Conservation (phyloP, 2,797 vertebrate species). For the Gymnothorax javanicus region DNA sequence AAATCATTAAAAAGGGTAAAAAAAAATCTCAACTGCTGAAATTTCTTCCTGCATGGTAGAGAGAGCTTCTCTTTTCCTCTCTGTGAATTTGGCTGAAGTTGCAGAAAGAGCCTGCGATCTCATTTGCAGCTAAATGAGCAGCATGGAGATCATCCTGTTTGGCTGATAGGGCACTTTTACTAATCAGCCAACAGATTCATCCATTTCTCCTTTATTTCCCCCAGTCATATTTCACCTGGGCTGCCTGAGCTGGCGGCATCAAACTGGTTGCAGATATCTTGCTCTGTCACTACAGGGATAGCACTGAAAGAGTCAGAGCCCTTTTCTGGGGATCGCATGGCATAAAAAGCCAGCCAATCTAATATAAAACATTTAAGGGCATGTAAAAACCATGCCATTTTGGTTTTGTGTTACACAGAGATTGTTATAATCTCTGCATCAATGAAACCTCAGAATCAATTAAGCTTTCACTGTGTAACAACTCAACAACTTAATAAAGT, state of each 20-base stretch:
- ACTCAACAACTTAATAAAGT: background rate
- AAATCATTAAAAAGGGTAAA: background rate
- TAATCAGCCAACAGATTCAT: constrained; percentile 28
- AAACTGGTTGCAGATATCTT: constrained; percentile 35
- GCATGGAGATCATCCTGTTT: constrained; percentile 10
- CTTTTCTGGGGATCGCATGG: too few species aligned
- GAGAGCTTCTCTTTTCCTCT: constrained; percentile 11
- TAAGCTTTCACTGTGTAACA: background rate
- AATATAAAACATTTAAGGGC: background rate
- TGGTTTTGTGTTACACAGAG: background rate
- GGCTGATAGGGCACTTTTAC: constrained; percentile 14
- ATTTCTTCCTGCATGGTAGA: background rate
- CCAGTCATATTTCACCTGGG: background rate
- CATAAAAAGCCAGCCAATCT: background rate
- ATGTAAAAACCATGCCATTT: background rate
- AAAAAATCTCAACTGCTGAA: background rate
- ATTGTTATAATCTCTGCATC: background rate
- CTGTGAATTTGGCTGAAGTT: constrained; percentile 14
- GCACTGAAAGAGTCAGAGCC: background rate
- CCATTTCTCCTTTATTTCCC: background rate
- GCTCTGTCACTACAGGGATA: constrained; percentile 36
- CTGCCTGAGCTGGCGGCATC: constrained; percentile 33
- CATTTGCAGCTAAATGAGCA: constrained; percentile 20
- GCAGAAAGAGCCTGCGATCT: background rate
- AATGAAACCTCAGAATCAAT: background rate